Evolutionary conservation across 2,113 vertebrate genomes (phyloP).

Genomic region (Tiliqua scincoides): DNA sequence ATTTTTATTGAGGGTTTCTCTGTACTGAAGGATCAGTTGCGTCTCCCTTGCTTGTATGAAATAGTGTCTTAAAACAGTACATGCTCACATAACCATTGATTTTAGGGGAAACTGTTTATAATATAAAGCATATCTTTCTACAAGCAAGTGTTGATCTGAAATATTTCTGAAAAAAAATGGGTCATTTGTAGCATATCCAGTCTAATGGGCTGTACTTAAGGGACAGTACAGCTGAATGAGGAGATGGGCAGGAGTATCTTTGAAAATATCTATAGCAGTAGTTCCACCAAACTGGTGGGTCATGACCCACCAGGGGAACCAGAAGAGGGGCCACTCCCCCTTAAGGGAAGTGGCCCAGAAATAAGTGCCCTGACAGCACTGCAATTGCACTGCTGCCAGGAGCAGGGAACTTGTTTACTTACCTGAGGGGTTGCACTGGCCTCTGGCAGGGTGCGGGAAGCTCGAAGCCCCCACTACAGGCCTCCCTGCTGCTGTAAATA

Average conservation of each 20-base stretch:
- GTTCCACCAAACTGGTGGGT: too few species aligned
- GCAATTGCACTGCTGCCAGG: too few species aligned
- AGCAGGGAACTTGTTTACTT: too few species aligned
- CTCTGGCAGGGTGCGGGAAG: too few species aligned
- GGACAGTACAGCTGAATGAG: background rate
- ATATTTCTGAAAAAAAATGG: background rate
- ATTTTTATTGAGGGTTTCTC: slow-evolving; percentile 20
- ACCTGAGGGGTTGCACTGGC: too few species aligned
- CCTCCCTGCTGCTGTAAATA: too few species aligned
- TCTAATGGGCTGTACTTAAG: background rate
- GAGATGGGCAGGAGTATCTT: background rate
- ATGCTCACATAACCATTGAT: too few species aligned
- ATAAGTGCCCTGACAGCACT: too few species aligned
- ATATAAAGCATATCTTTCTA: background rate
- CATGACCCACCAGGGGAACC: too few species aligned
- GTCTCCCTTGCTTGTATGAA: background rate
- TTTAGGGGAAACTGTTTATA: background rate
- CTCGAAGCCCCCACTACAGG: too few species aligned
- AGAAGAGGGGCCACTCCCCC: too few species aligned
- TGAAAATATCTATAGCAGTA: background rate
- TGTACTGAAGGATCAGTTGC: background rate
- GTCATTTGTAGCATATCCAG: background rate
- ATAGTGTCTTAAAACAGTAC: background rate
- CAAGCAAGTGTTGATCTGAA: slow-evolving; percentile 3
- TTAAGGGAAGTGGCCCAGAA: too few species aligned